These are phyloP conservation scores for Hyperoplus lanceolatus DNA, from an alignment of 2,797 vertebrate genomes.

Conservation along the genomic window DNA sequence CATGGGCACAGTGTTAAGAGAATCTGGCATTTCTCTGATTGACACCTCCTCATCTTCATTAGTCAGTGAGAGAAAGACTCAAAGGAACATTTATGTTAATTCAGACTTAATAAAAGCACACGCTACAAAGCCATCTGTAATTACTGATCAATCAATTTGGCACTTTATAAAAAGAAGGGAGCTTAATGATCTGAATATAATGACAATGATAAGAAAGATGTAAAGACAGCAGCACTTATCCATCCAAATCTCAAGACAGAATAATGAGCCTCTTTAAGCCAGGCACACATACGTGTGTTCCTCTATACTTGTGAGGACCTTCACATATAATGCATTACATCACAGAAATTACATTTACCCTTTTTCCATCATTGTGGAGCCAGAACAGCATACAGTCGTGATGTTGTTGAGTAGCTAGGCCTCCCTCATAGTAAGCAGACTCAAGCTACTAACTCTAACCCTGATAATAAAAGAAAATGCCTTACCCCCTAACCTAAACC, in stretches of 20 bases:
- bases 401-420: no score
- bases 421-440: no score
- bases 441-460: no score
- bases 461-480: no score
- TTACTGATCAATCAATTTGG: slow-evolving; percentile 34
- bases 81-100: slow-evolving; percentile 24
- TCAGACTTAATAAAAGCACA: slow-evolving; percentile 30
- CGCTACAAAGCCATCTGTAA: slow-evolving; percentile 9
- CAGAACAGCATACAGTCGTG: no score
- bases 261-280: slow-evolving; percentile 39
- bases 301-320: no score
- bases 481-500: no score
- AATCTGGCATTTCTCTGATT: slow-evolving; percentile 14
- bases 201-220: slow-evolving; percentile 40
- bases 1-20: not conserved
- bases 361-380: no score
- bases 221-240: slow-evolving; percentile 41
- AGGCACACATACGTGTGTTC: slow-evolving; percentile 2
- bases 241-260: slow-evolving; percentile 41
- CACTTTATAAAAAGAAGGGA: slow-evolving; percentile 14
- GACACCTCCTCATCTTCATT: slow-evolving; percentile 6
- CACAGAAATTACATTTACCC: no score
- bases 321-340: no score
- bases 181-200: slow-evolving; percentile 46
- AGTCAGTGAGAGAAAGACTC: slow-evolving; percentile 1